Evolutionary conservation across 2,797 vertebrate species (phyloP).

Genomic region (Fratercula arctica): DNA sequence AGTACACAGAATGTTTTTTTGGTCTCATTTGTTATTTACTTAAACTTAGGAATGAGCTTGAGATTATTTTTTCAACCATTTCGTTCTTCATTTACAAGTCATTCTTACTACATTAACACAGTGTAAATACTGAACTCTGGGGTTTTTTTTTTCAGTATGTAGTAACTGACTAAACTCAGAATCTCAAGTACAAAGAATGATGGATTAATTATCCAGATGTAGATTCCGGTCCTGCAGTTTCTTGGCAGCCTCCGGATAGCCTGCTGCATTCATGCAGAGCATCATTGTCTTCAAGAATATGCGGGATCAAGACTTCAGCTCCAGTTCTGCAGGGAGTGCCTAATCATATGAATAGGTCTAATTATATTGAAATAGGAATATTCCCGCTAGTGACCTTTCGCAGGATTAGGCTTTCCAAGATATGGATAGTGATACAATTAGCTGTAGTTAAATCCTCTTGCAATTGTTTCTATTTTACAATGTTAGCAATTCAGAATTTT

Average conservation of each 20-base stretch:
- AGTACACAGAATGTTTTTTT: neutral
- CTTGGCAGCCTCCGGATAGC: constrained; percentile 32
- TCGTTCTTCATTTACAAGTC: neutral
- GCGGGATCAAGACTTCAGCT: neutral
- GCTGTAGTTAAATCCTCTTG: neutral
- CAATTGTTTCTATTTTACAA: neutral
- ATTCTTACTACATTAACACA: neutral
- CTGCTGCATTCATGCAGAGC: neutral
- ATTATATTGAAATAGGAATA: constrained; percentile 34
- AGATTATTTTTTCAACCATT: neutral
- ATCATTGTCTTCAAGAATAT: constrained; percentile 24
- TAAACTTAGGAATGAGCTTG: neutral
- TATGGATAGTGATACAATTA: neutral
- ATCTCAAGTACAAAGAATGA: neutral
- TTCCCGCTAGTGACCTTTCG: neutral
- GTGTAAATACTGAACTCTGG: constrained; percentile 1
- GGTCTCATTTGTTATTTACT: neutral
- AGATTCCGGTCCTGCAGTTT: constrained; percentile 36
- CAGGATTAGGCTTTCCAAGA: neutral
- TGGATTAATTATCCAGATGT: constrained; percentile 53
- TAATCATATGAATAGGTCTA: constrained; percentile 13
- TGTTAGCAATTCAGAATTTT: neutral
- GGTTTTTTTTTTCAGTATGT: neutral
- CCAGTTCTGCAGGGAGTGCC: neutral
- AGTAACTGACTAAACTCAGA: neutral